Evolutionary conservation across 2,888 invertebrate genomes (phyloP), one percentile per base, ranked within the genome.

Genomic region (Eurois occulta): DNA sequence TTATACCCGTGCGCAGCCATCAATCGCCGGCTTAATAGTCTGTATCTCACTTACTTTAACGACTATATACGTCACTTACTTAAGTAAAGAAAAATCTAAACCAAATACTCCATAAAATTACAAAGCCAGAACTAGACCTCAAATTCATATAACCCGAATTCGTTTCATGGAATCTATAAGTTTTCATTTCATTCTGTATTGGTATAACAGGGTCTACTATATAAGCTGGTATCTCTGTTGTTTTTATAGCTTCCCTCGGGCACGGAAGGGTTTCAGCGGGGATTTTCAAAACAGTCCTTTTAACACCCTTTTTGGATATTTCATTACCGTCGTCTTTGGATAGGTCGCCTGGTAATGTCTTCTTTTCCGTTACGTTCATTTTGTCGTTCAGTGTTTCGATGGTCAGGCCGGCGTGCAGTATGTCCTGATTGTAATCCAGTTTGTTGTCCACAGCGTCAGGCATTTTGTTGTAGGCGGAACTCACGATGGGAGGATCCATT

Each of bases 401-500:
- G 2, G 94, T 95, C 48, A 95, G 91, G 24, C 94, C 95, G 0
- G 94, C 94, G 70, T 95, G 94, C 52, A 94, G 86, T 35, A 94
- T 95, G 28, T 95, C 95, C 88, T 94, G 93, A 83, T 94, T 95
- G 87, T 94, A 95, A 85, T 95, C 93, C 65, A 93, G 80, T 88
- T 94, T 94, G 76, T 92, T 92, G 32, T 94, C 93, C 68, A 88
- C 78, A 18, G 93, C 83, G 52, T 93, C 93, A 16, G 93, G 91
- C 91, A 96, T 95, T 91, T 96, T 96, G 88, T 95, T 96, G 90
- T 96, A 96, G 67, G 96, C 96, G 1, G 96, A 96, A 86, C 95
- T 96, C 43, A 96, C 94, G 70, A 96, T 95, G 0, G 95, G 95
- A 2, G 96, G 93, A 90, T 97, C 98, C 94, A 98, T 96, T 92